Evolutionary conservation across 1,140 invertebrate species (phyloP).

Genomic region (Drosophila pallidifrons): DNA sequence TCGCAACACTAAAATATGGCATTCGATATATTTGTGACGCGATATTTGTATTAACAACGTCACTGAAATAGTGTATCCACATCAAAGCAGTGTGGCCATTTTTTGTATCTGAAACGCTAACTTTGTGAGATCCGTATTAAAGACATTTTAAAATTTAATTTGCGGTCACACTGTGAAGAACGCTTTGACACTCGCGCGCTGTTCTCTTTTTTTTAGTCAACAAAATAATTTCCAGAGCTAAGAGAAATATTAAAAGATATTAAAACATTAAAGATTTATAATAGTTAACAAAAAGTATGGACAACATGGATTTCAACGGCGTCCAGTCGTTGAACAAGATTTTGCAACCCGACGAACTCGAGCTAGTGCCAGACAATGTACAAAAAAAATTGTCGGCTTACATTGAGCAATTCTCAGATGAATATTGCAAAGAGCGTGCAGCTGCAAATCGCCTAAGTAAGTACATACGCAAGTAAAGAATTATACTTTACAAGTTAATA

Average conservation of each 20-base stretch:
- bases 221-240: neutral
- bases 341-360: conserved; percentile 68
- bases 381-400: conserved; percentile 87
- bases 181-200: conserved; percentile 30
- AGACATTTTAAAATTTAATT: neutral
- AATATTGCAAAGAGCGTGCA: conserved; percentile 41
- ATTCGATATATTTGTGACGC: no score
- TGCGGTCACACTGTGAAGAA: conserved; percentile 19
- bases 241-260: neutral
- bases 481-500: neutral
- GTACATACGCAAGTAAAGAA: conserved; percentile 10
- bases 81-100: neutral
- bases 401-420: conserved; percentile 64
- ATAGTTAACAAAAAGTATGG: neutral
- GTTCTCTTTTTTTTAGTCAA: neutral
- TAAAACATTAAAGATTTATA: neutral
- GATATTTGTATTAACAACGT: no score
- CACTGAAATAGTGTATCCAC: no score
- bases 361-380: conserved; percentile 67
- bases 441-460: conserved; percentile 47
- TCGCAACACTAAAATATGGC: neutral
- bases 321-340: conserved; percentile 64
- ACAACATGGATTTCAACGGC: conserved; percentile 74
- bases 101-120: no score
- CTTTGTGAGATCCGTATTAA: no score